Base-by-base conservation (phyloP, 2,113 vertebrate genomes). In the Syrmaticus mikado region DNA sequence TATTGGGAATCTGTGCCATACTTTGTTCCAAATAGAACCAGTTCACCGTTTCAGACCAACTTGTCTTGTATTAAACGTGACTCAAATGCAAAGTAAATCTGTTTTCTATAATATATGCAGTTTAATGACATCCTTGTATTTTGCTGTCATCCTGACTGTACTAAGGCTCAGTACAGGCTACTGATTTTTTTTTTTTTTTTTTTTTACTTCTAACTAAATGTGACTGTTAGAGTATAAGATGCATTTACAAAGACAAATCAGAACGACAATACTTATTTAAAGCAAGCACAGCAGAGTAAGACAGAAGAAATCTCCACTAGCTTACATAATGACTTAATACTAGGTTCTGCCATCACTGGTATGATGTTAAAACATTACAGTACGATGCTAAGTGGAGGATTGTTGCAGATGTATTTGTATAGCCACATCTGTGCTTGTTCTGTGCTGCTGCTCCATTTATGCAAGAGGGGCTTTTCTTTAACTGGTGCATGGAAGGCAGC, bases 1-100 rank as follows among this genome's bases (percentile, higher is more conserved):
- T 96, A 93, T 62, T 85, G 93, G 85, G 87, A 97, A 89, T 97
- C 89, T 52, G 46, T 97, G 96, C 97, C 95, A 95, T 97, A 96
- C 94, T 95, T 91, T 92, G 82, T 96, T 97, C 93, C 94, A 94
- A 72, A 90, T 24, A 91, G 93, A 89, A 95, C 94, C 74, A 74
- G 48, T 89, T 97, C 82, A 95, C 41, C 80, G 50, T 95, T 97
- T 94, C 92, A 96, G 91, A 97, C 87, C 92, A 74, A 96, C 87
- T 75, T 85, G 88, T 96, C 91, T 91, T 97, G 83, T 96, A 95
- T 97, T 94, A 91, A 96, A 93, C 93, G 84, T 94, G 89, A 95
- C 91, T 94, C 96, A 94, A 87, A 95, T 94, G 92, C 89, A 96
- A 95, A 97, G 90, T 90, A 96, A 97, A 85, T 75, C 92, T 85